Conservation (phyloP, 2,797 vertebrate species). For the Sphenodon punctatus region DNA sequence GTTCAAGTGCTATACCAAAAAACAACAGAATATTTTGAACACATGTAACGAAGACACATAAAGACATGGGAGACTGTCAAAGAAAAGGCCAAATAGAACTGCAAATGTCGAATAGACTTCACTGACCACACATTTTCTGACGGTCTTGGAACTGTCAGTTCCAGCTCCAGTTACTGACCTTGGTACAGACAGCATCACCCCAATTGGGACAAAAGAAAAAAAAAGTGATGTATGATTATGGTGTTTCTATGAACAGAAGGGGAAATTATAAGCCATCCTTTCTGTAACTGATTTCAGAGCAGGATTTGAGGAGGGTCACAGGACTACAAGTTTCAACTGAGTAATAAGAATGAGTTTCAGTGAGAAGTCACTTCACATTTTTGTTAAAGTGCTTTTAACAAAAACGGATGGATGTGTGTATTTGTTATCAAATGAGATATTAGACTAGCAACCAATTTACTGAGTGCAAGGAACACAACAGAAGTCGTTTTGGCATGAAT, state of each 20-base stretch:
- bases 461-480: neutral
- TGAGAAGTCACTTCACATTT: slow-evolving; percentile 59
- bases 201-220: neutral
- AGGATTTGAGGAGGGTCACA: slow-evolving; percentile 32
- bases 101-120: slow-evolving; percentile 13
- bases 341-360: slow-evolving; percentile 57
- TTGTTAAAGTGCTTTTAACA: slow-evolving; percentile 60
- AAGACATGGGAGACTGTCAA: slow-evolving; percentile 29
- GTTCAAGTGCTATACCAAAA: too few relatives aligned
- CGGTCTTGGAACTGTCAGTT: slow-evolving; percentile 40
- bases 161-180: slow-evolving; percentile 43
- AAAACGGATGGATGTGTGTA: slow-evolving; percentile 43
- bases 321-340: slow-evolving; percentile 43
- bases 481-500: neutral
- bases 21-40: too few relatives aligned
- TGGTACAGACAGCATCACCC: slow-evolving; percentile 23
- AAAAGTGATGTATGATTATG: slow-evolving; percentile 46
- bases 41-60: neutral
- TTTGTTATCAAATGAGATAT: slow-evolving; percentile 27
- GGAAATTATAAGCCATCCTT: slow-evolving; percentile 57
- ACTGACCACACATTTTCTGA: slow-evolving; percentile 15
- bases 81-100: slow-evolving; percentile 23
- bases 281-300: slow-evolving; percentile 29
- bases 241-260: slow-evolving; percentile 39
- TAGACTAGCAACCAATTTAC: neutral